These are phyloP conservation scores for Hylaea fasciaria DNA, from an alignment of 2,888 invertebrate genomes.

Conservation along the genomic window DNA sequence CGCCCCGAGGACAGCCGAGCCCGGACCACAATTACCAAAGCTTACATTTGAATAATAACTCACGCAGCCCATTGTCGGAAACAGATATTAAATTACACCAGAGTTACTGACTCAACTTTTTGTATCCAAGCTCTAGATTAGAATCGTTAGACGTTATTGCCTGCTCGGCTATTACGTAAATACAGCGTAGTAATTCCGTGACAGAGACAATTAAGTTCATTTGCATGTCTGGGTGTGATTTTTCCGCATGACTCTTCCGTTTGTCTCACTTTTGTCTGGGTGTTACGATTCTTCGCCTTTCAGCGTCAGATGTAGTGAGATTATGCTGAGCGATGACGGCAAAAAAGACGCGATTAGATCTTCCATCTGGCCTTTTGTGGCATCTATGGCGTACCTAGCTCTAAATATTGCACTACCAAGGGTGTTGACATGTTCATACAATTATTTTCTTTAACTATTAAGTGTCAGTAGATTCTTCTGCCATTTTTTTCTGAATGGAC, in stretches of 20 bases:
- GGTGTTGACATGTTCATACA: no score
- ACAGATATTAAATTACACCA: constrained; percentile 42
- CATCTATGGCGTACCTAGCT: background rate
- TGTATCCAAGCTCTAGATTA: constrained; percentile 35
- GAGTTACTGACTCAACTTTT: constrained; percentile 30
- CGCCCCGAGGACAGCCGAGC: constrained; percentile 36
- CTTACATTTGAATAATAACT: constrained; percentile 44
- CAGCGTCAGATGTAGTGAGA: constrained; percentile 18
- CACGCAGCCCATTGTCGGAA: constrained; percentile 37
- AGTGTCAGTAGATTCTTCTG: no score
- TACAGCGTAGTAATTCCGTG: constrained; percentile 56
- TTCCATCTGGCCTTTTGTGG: constrained; percentile 1
- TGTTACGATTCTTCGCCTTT: constrained; percentile 43
- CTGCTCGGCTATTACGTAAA: constrained; percentile 39
- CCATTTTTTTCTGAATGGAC: background rate
- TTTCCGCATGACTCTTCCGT: constrained; percentile 60
- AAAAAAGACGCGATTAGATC: constrained; percentile 12
- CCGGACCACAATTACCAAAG: constrained; percentile 45
- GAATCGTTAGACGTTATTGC: constrained; percentile 33
- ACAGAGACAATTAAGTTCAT: constrained; percentile 61
- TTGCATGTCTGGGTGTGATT: constrained; percentile 65
- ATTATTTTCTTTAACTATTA: no score
- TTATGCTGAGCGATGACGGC: constrained; percentile 20
- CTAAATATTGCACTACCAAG: no score
- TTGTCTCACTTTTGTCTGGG: constrained; percentile 66